Evolutionary conservation across 2,113 vertebrate species (phyloP), one percentile per base, ranked within the genome.

Genomic region (Amblyopsis rosae): DNA sequence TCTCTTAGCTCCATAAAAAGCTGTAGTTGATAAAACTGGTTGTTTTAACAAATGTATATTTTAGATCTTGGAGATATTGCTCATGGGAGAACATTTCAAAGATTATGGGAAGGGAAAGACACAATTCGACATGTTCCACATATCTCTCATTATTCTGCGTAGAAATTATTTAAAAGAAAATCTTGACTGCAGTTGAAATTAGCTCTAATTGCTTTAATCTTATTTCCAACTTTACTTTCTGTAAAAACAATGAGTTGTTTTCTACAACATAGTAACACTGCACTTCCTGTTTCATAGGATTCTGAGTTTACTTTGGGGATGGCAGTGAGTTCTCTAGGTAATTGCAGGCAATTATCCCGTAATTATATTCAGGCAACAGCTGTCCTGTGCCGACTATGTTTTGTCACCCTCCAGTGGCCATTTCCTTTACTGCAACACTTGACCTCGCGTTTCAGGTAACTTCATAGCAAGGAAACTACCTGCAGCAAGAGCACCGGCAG

Each of bases 401-500:
- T 70, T 73, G 65, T 82, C 83, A 76, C 87, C 84, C 72, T 53
- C 82, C 79, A 71, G 63, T 82, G 89, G 80, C 62, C 67, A 0
- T 49, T 41, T 0, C 58, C 16, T 70, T 81, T 96, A 98, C 93
- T 98, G 96, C 88, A 98, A 88, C 80, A 98, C 96, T 76, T 95
- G 95, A 61, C 96, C 96, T 78, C 96, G 87, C 0, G 97, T 98
- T 83, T 98, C 97, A 0, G 97, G 97, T 76, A 98, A 86, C 88
- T 96, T 98, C 47, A 96, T 89, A 6, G 97, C 96, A 59, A 99
- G 91, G 88, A 95, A 97, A 84, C 96, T 97, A 79, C 97, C 97
- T 0, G 94, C 91, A 0, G 95, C 96, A 11, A 98, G 92, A 0
- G 96, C 96, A 0, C 94, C 94, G 0, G 96, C 96, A 0, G 97